Evolutionary conservation across 2,888 invertebrate genomes (phyloP).

Genomic region (Sympetrum striolatum): DNA sequence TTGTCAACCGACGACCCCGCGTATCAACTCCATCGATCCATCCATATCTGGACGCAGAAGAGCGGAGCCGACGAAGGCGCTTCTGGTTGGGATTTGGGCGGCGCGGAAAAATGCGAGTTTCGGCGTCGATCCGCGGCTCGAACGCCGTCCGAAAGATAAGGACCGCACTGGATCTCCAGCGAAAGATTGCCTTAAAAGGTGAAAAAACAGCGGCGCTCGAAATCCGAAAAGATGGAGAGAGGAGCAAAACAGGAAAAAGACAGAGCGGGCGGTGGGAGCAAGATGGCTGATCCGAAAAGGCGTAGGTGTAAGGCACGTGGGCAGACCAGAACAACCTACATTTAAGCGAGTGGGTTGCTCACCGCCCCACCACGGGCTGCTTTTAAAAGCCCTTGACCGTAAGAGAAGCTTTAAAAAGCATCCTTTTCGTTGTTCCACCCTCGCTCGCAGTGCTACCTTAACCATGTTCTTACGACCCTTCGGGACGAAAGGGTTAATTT

Average conservation of each 20-base stretch:
- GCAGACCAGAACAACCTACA: slow-evolving; percentile 15
- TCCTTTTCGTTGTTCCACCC: not conserved
- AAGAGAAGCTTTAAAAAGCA: not conserved
- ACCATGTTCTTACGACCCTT: not conserved
- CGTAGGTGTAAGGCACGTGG: slow-evolving; percentile 25
- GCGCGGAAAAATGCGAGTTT: too few relatives aligned
- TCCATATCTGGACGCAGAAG: not conserved
- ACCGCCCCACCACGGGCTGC: not conserved
- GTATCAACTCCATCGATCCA: not conserved
- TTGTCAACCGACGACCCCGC: not conserved
- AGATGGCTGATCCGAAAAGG: not conserved
- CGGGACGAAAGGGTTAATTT: not conserved
- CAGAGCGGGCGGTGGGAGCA: not conserved
- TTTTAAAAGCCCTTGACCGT: slow-evolving; percentile 1
- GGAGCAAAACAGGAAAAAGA: not conserved
- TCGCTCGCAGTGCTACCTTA: not conserved
- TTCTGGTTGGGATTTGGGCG: not conserved
- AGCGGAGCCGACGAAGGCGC: not conserved
- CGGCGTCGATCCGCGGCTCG: too few relatives aligned
- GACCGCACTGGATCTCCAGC: not conserved
- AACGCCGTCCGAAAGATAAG: too few relatives aligned
- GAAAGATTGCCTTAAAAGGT: not conserved
- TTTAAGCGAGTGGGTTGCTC: slow-evolving; percentile 12
- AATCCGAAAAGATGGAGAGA: not conserved
- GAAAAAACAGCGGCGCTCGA: not conserved